Evolutionary conservation across 1,140 invertebrate species (phyloP), one percentile per base, ranked within the genome.

Genomic region (Diachasmimorpha longicaudata): DNA sequence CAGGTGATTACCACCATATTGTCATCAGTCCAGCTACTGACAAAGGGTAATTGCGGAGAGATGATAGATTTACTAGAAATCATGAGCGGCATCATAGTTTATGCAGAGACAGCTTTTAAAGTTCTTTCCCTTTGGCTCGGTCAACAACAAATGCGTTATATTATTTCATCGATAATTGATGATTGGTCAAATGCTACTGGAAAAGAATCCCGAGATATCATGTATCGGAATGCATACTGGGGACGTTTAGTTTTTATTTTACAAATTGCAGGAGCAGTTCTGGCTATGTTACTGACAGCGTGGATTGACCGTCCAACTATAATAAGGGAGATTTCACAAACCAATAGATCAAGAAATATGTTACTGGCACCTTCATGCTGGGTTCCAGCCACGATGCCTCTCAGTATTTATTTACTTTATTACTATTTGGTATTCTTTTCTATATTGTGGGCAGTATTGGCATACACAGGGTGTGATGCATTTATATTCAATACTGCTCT

Each of bases 361-460:
- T 25, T 66, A 48, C 48, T 74, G 37, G 66, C 58, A 6, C 67
- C 73, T 4, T 6, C 16, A 1, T 74, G 73, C 11, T 74, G 67
- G 63, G 16, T 69, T 0, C 19, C 48, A 16, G 0, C 31, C 13
- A 44, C 37, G 19, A 48, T 52, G 16, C 11, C 73, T 8, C 5
- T 6, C 8, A 19, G n/a, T n/a, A n/a, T n/a, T n/a, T n/a, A n/a
- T n/a, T n/a, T n/a, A n/a, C n/a, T n/a, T n/a, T n/a, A n/a, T 46
- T 14, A 3, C 48, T 13, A 14, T 31, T 3, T n/a, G n/a, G n/a
- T n/a, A n/a, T n/a, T n/a, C n/a, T n/a, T n/a, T n/a, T n/a, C n/a
- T n/a, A n/a, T n/a, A n/a, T n/a, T n/a, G n/a, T n/a, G n/a, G n/a
- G 52, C 42, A 4, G 46, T 13, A 14, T n/a, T 31, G 3, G n/a